Evolutionary conservation across 2,113 vertebrate genomes (phyloP).

Genomic region (Sinocyclocheilus maitianheensis): DNA sequence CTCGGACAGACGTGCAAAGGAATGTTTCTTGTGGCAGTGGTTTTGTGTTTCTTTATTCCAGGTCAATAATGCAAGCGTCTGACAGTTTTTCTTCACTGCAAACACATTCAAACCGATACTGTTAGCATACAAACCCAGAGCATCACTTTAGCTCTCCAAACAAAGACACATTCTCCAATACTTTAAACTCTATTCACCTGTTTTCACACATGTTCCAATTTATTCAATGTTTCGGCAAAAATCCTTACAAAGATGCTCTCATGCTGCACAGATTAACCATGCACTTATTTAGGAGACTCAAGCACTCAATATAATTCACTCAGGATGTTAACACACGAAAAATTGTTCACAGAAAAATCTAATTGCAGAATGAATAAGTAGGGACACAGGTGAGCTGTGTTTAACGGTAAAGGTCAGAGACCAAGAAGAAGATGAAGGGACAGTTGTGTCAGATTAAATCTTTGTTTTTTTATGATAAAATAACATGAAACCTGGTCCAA

Average conservation of each 20-base stretch:
- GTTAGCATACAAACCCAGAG: neutral
- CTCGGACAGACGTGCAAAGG: neutral
- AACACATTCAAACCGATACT: neutral
- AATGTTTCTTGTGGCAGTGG: conserved; percentile 11
- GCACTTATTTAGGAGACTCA: neutral
- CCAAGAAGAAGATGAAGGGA: neutral
- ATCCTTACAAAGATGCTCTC: neutral
- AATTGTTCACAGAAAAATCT: neutral
- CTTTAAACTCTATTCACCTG: conserved; percentile 11
- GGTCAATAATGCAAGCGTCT: conserved; percentile 16
- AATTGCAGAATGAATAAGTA: neutral
- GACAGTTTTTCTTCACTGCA: conserved; percentile 6
- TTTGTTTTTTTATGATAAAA: neutral
- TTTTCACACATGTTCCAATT: conserved; percentile 4
- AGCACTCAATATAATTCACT: neutral
- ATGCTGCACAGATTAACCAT: neutral
- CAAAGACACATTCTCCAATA: neutral
- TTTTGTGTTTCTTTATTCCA: conserved; percentile 4
- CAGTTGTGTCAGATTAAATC: neutral
- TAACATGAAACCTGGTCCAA: neutral
- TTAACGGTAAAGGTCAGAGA: neutral
- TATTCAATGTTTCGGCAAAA: neutral
- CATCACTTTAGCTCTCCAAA: conserved; percentile 7
- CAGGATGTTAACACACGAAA: neutral
- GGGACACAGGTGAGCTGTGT: neutral